Conservation (phyloP, 2,888 invertebrate species). For the Diabrotica balteata region DNA sequence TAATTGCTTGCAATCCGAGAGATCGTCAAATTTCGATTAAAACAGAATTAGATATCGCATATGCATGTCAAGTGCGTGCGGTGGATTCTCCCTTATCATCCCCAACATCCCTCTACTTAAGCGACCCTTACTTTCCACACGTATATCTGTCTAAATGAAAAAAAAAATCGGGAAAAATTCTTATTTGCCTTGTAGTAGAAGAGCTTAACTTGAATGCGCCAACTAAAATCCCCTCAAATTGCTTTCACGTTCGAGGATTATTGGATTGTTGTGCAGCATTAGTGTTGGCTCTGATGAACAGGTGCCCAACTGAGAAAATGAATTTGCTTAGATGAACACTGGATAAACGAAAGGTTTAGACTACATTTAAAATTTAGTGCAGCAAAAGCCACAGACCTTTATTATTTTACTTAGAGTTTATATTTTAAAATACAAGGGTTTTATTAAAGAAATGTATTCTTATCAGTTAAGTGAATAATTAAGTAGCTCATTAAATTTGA, state of each 20-base stretch:
- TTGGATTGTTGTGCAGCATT: slow-evolving; percentile 48
- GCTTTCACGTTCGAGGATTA: slow-evolving; percentile 46
- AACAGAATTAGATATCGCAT: neutral
- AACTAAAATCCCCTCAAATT: slow-evolving; percentile 45
- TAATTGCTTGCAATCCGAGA: no score
- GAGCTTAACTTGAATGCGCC: slow-evolving; percentile 31
- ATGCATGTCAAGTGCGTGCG: neutral
- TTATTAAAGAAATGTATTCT: no score
- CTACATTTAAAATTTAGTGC: neutral
- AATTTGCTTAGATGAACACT: slow-evolving; percentile 35
- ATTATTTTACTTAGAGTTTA: no score
- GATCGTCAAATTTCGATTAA: neutral
- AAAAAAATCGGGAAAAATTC: slow-evolving; percentile 23
- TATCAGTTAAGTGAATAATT: no score
- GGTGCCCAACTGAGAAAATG: slow-evolving; percentile 42
- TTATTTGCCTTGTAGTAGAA: slow-evolving; percentile 26
- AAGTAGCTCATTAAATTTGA: no score
- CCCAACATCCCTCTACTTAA: neutral
- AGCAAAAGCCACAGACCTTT: no score
- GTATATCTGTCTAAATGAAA: slow-evolving; percentile 20
- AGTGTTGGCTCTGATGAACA: slow-evolving; percentile 43
- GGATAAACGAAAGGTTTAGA: slow-evolving; percentile 9
- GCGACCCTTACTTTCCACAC: slow-evolving; percentile 11
- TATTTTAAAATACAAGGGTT: no score
- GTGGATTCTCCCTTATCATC: neutral